Conservation (phyloP, 1,140 invertebrate species). For the Neoseiulus cucumeris region DNA sequence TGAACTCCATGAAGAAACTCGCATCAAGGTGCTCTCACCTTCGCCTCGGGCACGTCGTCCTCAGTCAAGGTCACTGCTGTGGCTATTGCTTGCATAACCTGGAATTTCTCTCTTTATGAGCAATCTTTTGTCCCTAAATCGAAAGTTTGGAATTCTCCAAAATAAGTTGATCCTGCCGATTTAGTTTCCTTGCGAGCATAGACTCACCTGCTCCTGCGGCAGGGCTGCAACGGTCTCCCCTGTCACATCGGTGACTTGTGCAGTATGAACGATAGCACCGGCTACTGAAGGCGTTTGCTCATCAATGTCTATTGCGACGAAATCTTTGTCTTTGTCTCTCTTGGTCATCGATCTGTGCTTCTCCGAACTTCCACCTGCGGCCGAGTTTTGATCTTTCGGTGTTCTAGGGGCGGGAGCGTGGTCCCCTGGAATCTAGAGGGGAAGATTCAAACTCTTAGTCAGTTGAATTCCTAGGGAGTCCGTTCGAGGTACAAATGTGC, state of each 20-base stretch:
- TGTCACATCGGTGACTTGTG: constrained; percentile 71
- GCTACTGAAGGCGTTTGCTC: constrained; percentile 5
- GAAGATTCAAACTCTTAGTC: too few species aligned
- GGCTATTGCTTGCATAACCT: constrained; percentile 51
- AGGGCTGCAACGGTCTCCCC: constrained; percentile 76
- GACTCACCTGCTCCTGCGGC: constrained; percentile 44
- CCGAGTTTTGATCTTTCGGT: neutral
- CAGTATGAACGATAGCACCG: constrained; percentile 9
- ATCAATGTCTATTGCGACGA: constrained; percentile 2
- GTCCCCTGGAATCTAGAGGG: constrained; percentile 1
- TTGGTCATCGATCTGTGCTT: constrained; percentile 9
- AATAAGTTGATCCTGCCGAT: too few species aligned
- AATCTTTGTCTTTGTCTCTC: neutral
- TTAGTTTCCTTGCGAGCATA: too few species aligned
- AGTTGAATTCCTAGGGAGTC: too few species aligned
- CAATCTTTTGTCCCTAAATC: too few species aligned
- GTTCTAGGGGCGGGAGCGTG: neutral
- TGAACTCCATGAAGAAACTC: too few species aligned
- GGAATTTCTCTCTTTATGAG: too few species aligned
- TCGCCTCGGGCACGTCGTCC: constrained; percentile 40
- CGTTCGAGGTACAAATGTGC: too few species aligned
- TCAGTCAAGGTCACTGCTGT: constrained; percentile 68
- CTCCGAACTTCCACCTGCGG: neutral
- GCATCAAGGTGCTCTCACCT: neutral
- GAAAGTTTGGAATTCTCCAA: too few species aligned